Evolutionary conservation across 2,888 invertebrate species (phyloP), one percentile per base, ranked within the genome.

Genomic region (Tachystola acroxantha): DNA sequence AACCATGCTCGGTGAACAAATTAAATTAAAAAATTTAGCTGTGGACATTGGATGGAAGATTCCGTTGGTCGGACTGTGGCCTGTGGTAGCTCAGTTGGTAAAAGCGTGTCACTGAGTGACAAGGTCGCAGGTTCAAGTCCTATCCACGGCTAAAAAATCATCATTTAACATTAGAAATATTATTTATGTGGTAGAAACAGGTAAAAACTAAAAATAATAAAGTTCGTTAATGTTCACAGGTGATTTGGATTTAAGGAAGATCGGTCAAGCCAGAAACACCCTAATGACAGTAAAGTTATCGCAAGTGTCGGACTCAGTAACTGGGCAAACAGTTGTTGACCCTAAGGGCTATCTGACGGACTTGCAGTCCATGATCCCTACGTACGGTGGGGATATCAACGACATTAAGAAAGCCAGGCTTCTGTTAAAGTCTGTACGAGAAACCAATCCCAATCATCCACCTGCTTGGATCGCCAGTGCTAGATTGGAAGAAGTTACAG

Each of bases 401-500:
- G 98, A 98, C 64, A 98, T 98, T 9, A 99, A 99, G 72, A 99
- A 99, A 70, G 99, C 99, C 0, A 89, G 99, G 38, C 80, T 98
- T 37, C 77, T 99, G 26, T 76, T 99, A 26, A 99, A 99, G 70
- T 98, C 98, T 33, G 98, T 99, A 0, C 88, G 99, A 33, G 95
- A 95, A 66, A 99, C 99, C 0, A 99, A 99, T 86, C 99, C 99
- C 0, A 98, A 98, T 71, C 99, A 99, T 88, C 98, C 99, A 0
- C 99, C 99, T 0, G 99, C 98, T 5, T 99, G 99, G 99, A 97
- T 99, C 53, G 99, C 99, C 7, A 98, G 98, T 46, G 99, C 99
- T 0, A 90, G 98, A 46, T 88, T 99, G 36, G 99, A 99, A 74
- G 99, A 99, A 88, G 98, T 98, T 5, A 98, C 97, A 13, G 98